Base-by-base conservation (phyloP, 2,888 invertebrate genomes). In the Sphaerophoria rueppellii region DNA sequence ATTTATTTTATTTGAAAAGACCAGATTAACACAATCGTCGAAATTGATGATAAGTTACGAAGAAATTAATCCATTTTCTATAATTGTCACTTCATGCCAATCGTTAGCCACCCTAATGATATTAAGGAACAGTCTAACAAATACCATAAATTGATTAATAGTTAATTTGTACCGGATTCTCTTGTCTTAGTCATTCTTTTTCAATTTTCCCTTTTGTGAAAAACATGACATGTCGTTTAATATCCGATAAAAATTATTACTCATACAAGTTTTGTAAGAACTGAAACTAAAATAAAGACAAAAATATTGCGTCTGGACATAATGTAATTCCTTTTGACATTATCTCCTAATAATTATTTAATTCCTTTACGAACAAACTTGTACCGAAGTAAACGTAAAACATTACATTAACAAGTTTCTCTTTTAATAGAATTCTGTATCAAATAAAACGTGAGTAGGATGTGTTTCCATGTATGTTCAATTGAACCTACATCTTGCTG, bases 391-490 rank as follows among this genome's bases (percentile, higher is more conserved):
- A 40, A 16, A 43, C 12, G 9, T 35, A 24, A 11, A 37, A 14
- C 37, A 65, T 14, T 4, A 11, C 63, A 65, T 6, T 50, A 50
- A 65, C 35, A 50, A 65, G 50, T 58, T 65, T 16, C 50, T 37
- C 35, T 65, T 0, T 37, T 11, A 65, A 65, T 14, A 12, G 14
- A 50, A 65, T 40, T 43, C 24, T 43, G 40, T 54, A 54, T 54
- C 40, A 40, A 40, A 67, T 32, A 50, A 35, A 50, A 65, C 50
- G 24, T 9, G 60, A 60, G 69, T 76, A 76, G 76, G 75, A 61
- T 76, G 54, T 46, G 24, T 24, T 43, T 43, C 40, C 43, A 43
- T 43, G 12, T 43, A 43, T 43, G 43, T 43, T 11, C 11, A 12
- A 9, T 40, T 40, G 7, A 7, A 43, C 11, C 14, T 35, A 43